Evolutionary conservation across 1,140 invertebrate species (phyloP), one percentile per base, ranked within the genome.

Genomic region (Drosophila ananassae): DNA sequence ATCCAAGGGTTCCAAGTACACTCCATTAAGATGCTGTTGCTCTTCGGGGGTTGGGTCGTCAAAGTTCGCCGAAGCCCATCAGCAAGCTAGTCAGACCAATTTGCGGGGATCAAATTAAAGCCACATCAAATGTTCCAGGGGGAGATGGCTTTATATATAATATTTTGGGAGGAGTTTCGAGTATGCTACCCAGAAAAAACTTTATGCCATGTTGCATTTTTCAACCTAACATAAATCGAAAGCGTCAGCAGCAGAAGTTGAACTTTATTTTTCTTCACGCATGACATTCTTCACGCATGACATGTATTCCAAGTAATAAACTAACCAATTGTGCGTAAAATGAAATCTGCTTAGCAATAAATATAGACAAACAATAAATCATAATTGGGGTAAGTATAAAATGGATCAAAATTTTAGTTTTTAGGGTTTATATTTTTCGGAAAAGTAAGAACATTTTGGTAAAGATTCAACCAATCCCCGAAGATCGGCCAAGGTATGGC

Each of bases 71-170:
- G 50, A 41, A 39, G 67, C 53, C 63, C 67, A 69, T 69, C 67
- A 57, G 51, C 51, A 48, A 69, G 67, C 74, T 82, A 81, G 79
- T 82, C 79, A 77, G 73, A 80, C 73, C 81, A 85, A 87, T 84
- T 87, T 87, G 73, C 60, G 72, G 79, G 80, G 76, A 83, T 72
- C 76, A 83, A 79, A 84, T 84, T 79, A 77, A 77, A 69, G 73
- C 60, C 73, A 75, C 76, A 83, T 57, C 80, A 73, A 73, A 71
- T 71, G 58, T 53, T 30, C 3, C 50, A 13, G 52, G 51, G 30
- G 32, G 10, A 56, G 25, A 68, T 48, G 41, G 41, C 62, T 32
- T n/a, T 30, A 39, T 39, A 37, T 32, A 17, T 9, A 10, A 4
- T 9, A 3, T 12, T 12, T 37, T 12, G 44, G 21, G 66, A 63